Evolutionary conservation across 2,888 invertebrate genomes (phyloP).

Genomic region (Idaea biselata): DNA sequence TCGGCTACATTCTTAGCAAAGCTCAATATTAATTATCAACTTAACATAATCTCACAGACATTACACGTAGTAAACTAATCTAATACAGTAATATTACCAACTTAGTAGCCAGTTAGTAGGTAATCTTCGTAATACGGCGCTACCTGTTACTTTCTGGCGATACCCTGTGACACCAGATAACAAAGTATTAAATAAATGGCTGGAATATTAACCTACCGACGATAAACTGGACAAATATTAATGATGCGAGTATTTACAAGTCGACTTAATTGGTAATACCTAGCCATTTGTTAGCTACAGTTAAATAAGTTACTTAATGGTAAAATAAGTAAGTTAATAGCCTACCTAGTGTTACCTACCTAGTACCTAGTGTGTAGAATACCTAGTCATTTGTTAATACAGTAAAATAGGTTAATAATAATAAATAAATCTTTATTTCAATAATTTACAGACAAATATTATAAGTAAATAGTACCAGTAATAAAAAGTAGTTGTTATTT

Average conservation of each 20-base stretch:
- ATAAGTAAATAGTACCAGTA: no score
- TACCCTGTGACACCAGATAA: background rate
- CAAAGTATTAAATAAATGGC: background rate
- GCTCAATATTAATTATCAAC: background rate
- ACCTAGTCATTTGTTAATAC: no score
- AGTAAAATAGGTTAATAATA: no score
- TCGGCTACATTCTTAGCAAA: background rate
- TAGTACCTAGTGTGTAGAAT: no score
- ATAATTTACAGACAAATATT: no score
- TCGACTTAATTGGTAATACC: background rate
- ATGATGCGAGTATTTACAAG: background rate
- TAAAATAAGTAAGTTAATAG: no score
- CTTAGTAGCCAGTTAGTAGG: background rate
- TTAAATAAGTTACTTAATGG: no score
- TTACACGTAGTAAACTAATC: background rate
- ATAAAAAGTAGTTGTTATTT: no score
- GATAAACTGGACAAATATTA: background rate
- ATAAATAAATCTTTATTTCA: no score
- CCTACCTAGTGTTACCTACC: no score
- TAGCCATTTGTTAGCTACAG: no score
- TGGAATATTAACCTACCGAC: background rate
- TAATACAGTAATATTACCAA: background rate
- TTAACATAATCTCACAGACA: background rate
- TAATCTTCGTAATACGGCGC: background rate
- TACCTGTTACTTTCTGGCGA: background rate